phyloP scores from a whole-genome alignment of 92 coral and sea anemone species.

The Diadumene lineata region DNA sequence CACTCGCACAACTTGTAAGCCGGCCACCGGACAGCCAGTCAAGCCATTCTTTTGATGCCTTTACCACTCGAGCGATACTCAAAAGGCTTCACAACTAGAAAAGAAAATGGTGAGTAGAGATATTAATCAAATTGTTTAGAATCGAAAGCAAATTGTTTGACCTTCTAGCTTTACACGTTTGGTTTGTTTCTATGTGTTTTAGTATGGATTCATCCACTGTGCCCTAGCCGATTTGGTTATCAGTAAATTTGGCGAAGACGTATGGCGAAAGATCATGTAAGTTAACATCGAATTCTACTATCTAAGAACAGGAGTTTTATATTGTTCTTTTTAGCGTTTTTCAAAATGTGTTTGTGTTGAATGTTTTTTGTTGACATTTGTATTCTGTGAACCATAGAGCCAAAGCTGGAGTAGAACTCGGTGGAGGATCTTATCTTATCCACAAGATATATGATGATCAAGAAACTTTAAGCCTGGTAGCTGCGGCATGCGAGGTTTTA shows the following conservation, averaged over 20 bases:
- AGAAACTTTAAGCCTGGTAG: conserved; percentile 78
- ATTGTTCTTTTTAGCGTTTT: conserved; percentile 8
- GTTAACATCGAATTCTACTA: conserved; percentile 27
- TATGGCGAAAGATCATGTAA: conserved; percentile 87
- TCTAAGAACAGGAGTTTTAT: conserved; percentile 9
- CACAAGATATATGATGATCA: conserved; percentile 92
- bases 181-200: conserved; percentile 19
- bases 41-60: conserved; percentile 6
- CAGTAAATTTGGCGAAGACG: conserved; percentile 93
- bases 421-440: conserved; percentile 95
- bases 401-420: conserved; percentile 95
- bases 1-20: conserved; percentile 8
- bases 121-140: conserved; percentile 2
- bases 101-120: conserved; percentile 33
- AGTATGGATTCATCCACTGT: conserved; percentile 98
- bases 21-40: neutral
- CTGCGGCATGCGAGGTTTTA: conserved; percentile 83
- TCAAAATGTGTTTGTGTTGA: conserved; percentile 16
- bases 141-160: conserved; percentile 14
- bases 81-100: neutral
- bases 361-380: conserved; percentile 39
- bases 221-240: conserved; percentile 92
- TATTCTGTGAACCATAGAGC: conserved; percentile 52
- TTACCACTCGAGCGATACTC: conserved; percentile 1
- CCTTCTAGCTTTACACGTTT: conserved; percentile 3